Base-by-base conservation (phyloP, 2,797 vertebrate genomes). In the Ambastaia sidthimunki region DNA sequence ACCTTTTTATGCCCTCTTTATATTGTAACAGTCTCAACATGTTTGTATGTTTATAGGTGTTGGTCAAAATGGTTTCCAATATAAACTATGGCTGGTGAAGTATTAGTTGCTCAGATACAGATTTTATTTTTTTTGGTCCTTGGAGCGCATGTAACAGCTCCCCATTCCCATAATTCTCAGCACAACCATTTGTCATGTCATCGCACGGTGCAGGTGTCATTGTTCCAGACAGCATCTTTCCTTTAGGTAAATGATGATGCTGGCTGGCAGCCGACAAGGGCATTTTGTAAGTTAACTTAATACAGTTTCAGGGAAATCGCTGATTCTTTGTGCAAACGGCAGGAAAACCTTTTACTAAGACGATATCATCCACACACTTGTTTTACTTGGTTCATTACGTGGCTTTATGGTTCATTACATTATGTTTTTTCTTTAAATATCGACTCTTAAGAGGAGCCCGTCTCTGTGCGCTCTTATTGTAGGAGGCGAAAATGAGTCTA, bases 401-500 rank as follows among this genome's bases (percentile, higher is more conserved):
- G 13, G 50, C 50, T 71, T 19, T 48, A 48, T 34, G 59, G 57
- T 50, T 47, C 41, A 48, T 63, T 9, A 11, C 11, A 63, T 63
- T 3, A 31, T 25, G 23, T 25, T 31, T 25, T 71, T 62, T 78
- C 67, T 52, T 77, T 41, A 78, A 41, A 63, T 71, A 44, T 47
- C 4, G 15, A 63, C 7, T 19, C 18, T 62, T 9, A 37, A 67
- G 59, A 65, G 7, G 9, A 16, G 57, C 44, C 1, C 60, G 12
- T 44, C 7, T 25, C 31, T 37, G 7, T 78, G 25, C 7, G 11
- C 13, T 67, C 44, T 63, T 19, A 73, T 65, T 28, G 3, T n/a
- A 54, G n/a, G n/a, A 67, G 68, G 85, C 74, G 74, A 66, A 80
- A 86, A 86, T 68, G 50, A 82, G 77, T 71, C 80, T 78, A 62